Evolutionary conservation across 1,140 invertebrate species (phyloP), one percentile per base, ranked within the genome.

Genomic region (Tenebrio molitor): DNA sequence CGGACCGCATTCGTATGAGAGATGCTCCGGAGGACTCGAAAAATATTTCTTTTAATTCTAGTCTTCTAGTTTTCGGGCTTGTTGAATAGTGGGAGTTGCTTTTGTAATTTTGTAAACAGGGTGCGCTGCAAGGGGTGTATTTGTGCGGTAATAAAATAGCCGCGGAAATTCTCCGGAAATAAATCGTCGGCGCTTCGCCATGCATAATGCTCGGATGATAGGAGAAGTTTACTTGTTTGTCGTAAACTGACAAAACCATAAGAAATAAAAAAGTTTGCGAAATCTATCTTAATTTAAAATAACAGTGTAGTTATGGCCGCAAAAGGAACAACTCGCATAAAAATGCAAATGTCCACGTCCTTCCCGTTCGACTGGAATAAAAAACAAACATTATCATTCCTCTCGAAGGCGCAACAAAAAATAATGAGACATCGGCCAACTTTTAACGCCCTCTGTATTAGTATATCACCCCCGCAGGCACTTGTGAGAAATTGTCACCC

Each of bases 361-460:
- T 44, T 50, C 25, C 67, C 66, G 36, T 72, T 71, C 67, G 58
- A 34, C 63, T 65, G 8, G 29, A 72, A 74, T 65, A 72, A 76
- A 76, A 73, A 74, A 76, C 76, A 76, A 76, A 76, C 72, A 77
- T 77, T 77, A 77, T 74, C 72, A 76, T 77, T 72, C 72, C 71
- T 74, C 74, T 76, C 72, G 72, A 76, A 76, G 74, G 74, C 69
- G 70, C 36, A 53, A 76, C 74, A 76, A 76, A 77, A 77, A 77
- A 77, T 76, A 77, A 77, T 77, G 76, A 77, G 74, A 74, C 74
- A 74, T 77, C 50, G 71, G 58, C 69, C 72, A 77, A 77, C 66
- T 75, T 75, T 77, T 77, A 77, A 77, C 72, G 70, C 76, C 63
- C 68, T 75, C 68, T 68, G 76, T 75, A 77, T 75, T 77, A 74